Conservation (phyloP, 1,140 invertebrate species). For the Pararge aegeria region DNA sequence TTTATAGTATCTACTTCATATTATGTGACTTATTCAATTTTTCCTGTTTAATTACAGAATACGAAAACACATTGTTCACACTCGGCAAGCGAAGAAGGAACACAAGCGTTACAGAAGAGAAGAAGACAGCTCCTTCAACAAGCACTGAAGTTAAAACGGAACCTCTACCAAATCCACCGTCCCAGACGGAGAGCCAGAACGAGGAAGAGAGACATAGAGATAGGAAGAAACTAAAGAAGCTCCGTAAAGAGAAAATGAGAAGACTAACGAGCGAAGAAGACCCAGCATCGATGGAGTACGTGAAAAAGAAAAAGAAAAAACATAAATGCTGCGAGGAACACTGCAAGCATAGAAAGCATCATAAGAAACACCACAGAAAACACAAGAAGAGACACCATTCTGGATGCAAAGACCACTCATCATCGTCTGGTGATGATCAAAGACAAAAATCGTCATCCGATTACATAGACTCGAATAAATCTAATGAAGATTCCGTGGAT, state of each 20-base stretch:
- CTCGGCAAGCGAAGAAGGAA: conserved; percentile 87
- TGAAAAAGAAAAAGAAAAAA: conserved; percentile 85
- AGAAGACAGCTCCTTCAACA: conserved; percentile 54
- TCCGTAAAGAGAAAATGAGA: conserved; percentile 84
- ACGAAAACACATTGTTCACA: conserved; percentile 89
- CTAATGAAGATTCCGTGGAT: conserved; percentile 68
- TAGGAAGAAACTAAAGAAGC: conserved; percentile 86
- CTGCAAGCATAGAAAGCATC: conserved; percentile 86
- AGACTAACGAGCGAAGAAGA: conserved; percentile 72
- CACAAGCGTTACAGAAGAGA: conserved; percentile 82
- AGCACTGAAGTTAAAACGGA: conserved; percentile 34
- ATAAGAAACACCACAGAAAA: conserved; percentile 87
- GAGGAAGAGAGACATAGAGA: conserved; percentile 80
- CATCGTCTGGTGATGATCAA: conserved; percentile 88
- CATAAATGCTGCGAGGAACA: conserved; percentile 86
- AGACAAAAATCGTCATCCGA: conserved; percentile 82
- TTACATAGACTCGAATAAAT: conserved; percentile 67
- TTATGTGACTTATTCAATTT: too few species aligned
- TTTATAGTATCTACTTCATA: too few species aligned
- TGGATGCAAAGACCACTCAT: conserved; percentile 91
- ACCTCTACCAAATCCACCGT: conserved; percentile 36
- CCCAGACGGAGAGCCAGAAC: conserved; percentile 38
- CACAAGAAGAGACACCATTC: conserved; percentile 90
- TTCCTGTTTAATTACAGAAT: conserved; percentile 66
- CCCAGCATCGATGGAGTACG: conserved; percentile 63